phyloP scores from a whole-genome alignment of 2,797 vertebrate genomes.

The Gastrophryne carolinensis region DNA sequence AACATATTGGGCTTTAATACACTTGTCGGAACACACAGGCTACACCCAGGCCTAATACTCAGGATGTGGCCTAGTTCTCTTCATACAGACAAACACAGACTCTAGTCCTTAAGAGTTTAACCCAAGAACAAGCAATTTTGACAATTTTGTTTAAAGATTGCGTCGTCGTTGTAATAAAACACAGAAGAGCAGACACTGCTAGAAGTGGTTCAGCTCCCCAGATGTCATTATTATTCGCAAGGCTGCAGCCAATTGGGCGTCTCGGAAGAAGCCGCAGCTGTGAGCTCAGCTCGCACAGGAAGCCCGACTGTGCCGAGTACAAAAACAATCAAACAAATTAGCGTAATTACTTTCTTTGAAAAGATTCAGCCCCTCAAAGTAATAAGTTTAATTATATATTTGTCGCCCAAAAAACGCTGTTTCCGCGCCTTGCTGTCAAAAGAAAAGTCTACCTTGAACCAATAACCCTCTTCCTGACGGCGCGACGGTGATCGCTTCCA shows the following conservation, averaged over 20 bases:
- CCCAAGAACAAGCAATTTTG: too few relatives aligned
- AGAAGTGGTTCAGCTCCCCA: constrained; percentile 8
- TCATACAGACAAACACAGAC: too few relatives aligned
- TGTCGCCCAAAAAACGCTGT: constrained; percentile 17
- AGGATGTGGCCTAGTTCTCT: too few relatives aligned
- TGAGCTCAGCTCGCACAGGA: background rate
- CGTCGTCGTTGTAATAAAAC: background rate
- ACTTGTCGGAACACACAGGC: too few relatives aligned
- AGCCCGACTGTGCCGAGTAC: background rate
- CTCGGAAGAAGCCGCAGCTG: constrained; percentile 17
- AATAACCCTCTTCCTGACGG: constrained; percentile 2
- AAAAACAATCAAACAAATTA: constrained; percentile 44
- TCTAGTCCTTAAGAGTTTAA: too few relatives aligned
- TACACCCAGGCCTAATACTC: too few relatives aligned
- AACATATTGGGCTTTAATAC: too few relatives aligned
- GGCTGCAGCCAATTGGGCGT: background rate
- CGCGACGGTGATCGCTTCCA: too few relatives aligned
- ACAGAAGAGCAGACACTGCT: background rate
- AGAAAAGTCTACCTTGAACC: background rate
- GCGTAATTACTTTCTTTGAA: constrained; percentile 40
- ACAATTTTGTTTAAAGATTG: too few relatives aligned
- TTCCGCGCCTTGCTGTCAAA: background rate
- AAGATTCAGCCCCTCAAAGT: constrained; percentile 39
- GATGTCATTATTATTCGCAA: constrained; percentile 29
- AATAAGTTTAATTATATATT: constrained; percentile 44